Conservation (phyloP, 1,140 invertebrate species). For the Pachyrhynchus sulphureomaculatus region DNA sequence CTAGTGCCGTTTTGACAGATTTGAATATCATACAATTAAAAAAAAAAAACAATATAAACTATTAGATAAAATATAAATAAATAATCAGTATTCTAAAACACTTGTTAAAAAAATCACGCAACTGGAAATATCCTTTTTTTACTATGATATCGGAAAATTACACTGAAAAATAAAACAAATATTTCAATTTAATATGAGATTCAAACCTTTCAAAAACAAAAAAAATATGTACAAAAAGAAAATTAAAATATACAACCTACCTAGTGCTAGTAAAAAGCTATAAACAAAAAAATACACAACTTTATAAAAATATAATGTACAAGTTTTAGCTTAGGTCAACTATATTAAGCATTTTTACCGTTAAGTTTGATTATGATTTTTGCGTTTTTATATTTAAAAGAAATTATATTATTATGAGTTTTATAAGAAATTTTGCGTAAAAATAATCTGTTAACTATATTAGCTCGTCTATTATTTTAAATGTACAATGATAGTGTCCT, state of each 20-base stretch:
- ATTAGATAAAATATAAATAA: slow-evolving; percentile 3
- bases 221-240: slow-evolving; percentile 21
- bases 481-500: too few species aligned
- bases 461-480: too few species aligned
- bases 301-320: slow-evolving; percentile 49
- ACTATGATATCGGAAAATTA: too few species aligned
- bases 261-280: slow-evolving; percentile 25
- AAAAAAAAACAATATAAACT: neutral
- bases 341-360: slow-evolving; percentile 8
- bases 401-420: too few species aligned
- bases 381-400: too few species aligned
- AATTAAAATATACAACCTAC: slow-evolving; percentile 8
- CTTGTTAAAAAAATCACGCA: too few species aligned
- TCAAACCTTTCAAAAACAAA: slow-evolving; percentile 7
- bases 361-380: slow-evolving; percentile 2
- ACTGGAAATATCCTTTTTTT: too few species aligned
- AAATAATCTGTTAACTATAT: too few species aligned
- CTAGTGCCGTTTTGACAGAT: neutral
- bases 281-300: slow-evolving; percentile 48
- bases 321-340: slow-evolving; percentile 30
- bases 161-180: slow-evolving; percentile 21
- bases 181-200: neutral
- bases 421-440: too few species aligned
- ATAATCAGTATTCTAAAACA: too few species aligned
- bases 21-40: neutral